A percentile compares a stretch with the other conserved stretches of the same genome.
Evolutionary conservation across 2,797 vertebrate genomes (phyloP).

Genomic region (Knipowitschia caucasica): DNA sequence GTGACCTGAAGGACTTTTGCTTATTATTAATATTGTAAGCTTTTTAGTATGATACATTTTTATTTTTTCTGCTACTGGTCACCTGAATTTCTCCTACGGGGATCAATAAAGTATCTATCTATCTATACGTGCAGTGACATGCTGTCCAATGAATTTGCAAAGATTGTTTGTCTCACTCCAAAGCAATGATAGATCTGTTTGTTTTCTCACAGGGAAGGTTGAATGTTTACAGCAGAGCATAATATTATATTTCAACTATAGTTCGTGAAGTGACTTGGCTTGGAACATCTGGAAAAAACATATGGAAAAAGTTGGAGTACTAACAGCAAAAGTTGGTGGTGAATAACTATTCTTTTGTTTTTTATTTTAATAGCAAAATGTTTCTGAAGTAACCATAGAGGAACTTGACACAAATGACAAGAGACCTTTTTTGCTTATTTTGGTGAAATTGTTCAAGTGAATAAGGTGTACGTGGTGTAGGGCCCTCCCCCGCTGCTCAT

Average conservation of each 20-base stretch:
- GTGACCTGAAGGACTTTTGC: too few species aligned
- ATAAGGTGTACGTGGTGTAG: background rate
- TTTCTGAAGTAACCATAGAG: too few species aligned
- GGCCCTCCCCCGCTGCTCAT: constrained; percentile 3
- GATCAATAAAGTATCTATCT: too few species aligned
- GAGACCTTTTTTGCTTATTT: background rate
- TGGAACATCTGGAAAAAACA: too few species aligned
- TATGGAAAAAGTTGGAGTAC: too few species aligned
- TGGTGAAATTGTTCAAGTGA: background rate
- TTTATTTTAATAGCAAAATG: background rate
- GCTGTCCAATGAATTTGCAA: too few species aligned
- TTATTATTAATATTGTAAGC: too few species aligned
- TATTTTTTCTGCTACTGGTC: too few species aligned
- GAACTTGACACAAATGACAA: too few species aligned
- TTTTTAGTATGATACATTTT: too few species aligned
- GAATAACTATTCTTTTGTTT: background rate
- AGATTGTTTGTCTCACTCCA: constrained; percentile 1
- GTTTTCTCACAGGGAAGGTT: constrained; percentile 14
- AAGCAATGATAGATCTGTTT: background rate
- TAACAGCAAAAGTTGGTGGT: background rate
- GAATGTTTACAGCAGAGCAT: constrained; percentile 21
- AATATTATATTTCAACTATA: constrained; percentile 41
- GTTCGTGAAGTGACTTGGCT: constrained; percentile 37
- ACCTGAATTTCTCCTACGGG: too few species aligned
- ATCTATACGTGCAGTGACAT: too few species aligned